A percentile compares a stretch with the other conserved stretches of the same genome.
Evolutionary conservation across 2,888 invertebrate genomes (phyloP).

Genomic region (Reticulitermes lucifugus): DNA sequence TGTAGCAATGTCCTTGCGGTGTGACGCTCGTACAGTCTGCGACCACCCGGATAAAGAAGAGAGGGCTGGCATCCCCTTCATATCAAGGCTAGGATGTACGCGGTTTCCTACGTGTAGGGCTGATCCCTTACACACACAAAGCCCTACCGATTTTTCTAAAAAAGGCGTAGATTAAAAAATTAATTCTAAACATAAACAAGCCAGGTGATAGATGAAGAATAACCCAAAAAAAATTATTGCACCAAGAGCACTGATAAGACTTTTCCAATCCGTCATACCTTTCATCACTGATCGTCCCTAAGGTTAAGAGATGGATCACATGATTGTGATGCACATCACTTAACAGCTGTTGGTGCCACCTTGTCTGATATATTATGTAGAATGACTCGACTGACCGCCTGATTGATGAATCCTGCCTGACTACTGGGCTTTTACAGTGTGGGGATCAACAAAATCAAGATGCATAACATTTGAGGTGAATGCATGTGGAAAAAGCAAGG

Average conservation of each 20-base stretch:
- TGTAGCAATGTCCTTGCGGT: no score
- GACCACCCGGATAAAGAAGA: no score
- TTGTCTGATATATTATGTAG: conserved; percentile 35
- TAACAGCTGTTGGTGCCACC: conserved; percentile 33
- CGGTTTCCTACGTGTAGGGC: no score
- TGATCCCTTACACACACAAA: no score
- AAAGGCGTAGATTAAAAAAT: no score
- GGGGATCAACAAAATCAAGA: conserved; percentile 33
- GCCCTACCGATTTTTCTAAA: no score
- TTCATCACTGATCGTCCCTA: not conserved
- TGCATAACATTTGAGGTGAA: conserved; percentile 42
- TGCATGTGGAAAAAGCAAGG: conserved; percentile 37
- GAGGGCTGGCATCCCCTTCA: no score
- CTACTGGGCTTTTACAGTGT: conserved; percentile 45
- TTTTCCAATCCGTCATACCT: not conserved
- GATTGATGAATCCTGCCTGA: conserved; percentile 44
- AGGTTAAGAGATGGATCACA: not conserved
- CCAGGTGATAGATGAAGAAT: no score
- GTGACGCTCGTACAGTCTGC: no score
- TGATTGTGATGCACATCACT: conserved; percentile 7
- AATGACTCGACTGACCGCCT: conserved; percentile 39
- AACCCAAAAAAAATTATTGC: not conserved
- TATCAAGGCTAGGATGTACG: no score
- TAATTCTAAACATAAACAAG: no score
- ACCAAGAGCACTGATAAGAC: not conserved